Conservation (phyloP, 2,888 invertebrate genomes). For the Ormyrus labotus region DNA sequence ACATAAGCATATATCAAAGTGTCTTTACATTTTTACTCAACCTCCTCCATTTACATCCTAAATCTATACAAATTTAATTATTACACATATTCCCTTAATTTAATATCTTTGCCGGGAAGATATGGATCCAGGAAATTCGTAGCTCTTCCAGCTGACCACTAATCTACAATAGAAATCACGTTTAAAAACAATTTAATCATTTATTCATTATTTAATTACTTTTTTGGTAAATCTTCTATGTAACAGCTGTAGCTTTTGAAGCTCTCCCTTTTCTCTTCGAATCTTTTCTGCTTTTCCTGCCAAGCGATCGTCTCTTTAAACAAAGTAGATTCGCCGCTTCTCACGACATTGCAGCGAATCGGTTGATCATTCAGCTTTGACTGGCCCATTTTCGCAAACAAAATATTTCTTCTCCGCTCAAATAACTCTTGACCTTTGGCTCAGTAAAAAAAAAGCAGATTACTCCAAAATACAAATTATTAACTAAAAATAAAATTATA, state of each 20-base stretch:
- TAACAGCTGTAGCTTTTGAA: constrained; percentile 56
- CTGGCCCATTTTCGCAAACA: constrained; percentile 50
- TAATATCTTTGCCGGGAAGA: constrained; percentile 17
- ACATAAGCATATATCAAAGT: constrained; percentile 72
- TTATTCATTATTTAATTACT: constrained; percentile 60
- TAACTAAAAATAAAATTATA: not conserved
- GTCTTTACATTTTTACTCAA: constrained; percentile 57
- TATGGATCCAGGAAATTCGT: constrained; percentile 14
- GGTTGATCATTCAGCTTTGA: not conserved
- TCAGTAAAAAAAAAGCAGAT: constrained; percentile 58
- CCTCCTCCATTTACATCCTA: constrained; percentile 27
- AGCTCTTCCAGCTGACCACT: constrained; percentile 37
- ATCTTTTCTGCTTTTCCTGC: constrained; percentile 66
- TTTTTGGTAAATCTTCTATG: constrained; percentile 69
- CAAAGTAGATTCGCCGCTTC: constrained; percentile 62
- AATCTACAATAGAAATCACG: constrained; percentile 22
- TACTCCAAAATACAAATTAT: not conserved
- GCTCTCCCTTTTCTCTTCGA: not conserved
- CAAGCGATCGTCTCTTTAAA: constrained; percentile 68
- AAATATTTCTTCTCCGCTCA: constrained; percentile 61
- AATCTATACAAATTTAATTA: constrained; percentile 7
- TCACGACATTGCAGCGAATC: not conserved
- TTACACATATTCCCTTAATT: not conserved
- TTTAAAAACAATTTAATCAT: not conserved
- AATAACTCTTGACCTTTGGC: constrained; percentile 67